Evolutionary conservation across 2,113 vertebrate species (phyloP).

Genomic region (Rhinoderma darwinii): DNA sequence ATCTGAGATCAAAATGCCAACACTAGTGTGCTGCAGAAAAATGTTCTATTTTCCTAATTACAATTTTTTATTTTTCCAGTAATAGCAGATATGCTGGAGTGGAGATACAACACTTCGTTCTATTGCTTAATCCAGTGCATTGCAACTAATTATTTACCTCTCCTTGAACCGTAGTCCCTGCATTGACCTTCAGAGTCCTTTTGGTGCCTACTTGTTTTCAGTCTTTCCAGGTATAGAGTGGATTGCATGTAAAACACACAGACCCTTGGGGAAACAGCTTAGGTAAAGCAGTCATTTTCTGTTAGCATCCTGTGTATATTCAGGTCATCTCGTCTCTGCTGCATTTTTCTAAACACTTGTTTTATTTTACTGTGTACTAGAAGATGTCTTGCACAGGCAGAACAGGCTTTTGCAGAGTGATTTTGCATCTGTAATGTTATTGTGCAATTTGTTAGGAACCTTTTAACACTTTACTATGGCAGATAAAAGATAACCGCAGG

Average conservation of each 20-base stretch:
- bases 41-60: too few relatives aligned
- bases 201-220: constrained; percentile 22
- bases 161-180: constrained; percentile 29
- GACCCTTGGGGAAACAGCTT: not conserved
- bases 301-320: constrained; percentile 26
- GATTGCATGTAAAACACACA: not conserved
- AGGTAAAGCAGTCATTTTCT: constrained; percentile 44
- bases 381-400: not conserved
- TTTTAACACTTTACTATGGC: not conserved
- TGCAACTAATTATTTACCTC: not conserved
- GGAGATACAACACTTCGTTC: not conserved
- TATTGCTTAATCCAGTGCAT: not conserved
- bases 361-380: not conserved
- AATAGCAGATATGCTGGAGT: too few relatives aligned
- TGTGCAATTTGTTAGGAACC: not conserved
- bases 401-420: not conserved
- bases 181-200: constrained; percentile 20
- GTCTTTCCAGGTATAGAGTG: not conserved
- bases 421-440: constrained; percentile 3
- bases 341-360: not conserved
- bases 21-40: too few relatives aligned
- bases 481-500: constrained; percentile 12
- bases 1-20: too few relatives aligned
- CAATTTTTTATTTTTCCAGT: too few relatives aligned
- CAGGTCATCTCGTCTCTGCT: constrained; percentile 2